A percentile compares a stretch with the other conserved stretches of the same genome.
phyloP scores from a whole-genome alignment of 1,140 invertebrate species.

The Drosophila tristis region DNA sequence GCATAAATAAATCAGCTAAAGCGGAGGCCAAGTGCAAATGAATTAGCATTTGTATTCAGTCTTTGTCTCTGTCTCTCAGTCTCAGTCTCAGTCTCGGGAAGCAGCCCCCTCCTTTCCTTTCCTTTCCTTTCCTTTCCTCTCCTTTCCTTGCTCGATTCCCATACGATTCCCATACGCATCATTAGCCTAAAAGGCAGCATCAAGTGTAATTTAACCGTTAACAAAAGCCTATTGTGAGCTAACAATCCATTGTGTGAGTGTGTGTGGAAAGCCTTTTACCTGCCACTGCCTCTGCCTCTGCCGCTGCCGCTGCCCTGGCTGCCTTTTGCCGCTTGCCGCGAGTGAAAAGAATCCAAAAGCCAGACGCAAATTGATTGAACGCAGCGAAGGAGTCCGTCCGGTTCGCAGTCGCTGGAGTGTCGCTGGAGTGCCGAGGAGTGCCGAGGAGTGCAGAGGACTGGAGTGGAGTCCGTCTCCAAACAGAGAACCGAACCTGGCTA shows the following conservation, averaged over 20 bases:
- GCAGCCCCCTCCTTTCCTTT: neutral
- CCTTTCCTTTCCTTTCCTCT: neutral
- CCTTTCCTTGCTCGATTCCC: too few species aligned
- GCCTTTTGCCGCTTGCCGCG: neutral
- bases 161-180: slow-evolving; percentile 61
- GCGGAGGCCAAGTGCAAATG: slow-evolving; percentile 67
- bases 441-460: neutral
- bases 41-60: slow-evolving; percentile 71
- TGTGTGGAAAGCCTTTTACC: slow-evolving; percentile 59
- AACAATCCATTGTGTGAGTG: slow-evolving; percentile 48
- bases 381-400: slow-evolving; percentile 35
- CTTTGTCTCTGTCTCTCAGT: neutral
- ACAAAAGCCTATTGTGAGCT: slow-evolving; percentile 72
- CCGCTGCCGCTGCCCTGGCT: neutral
- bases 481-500: slow-evolving; percentile 59
- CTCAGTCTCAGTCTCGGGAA: too few species aligned
- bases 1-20: slow-evolving; percentile 61
- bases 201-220: slow-evolving; percentile 76
- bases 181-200: slow-evolving; percentile 73
- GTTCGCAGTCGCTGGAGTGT: neutral
- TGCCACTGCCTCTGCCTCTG: neutral
- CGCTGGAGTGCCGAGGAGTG: neutral
- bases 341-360: slow-evolving; percentile 44
- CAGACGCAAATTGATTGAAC: slow-evolving; percentile 76
- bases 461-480: neutral